These are phyloP conservation scores for Dichetophora obliterata DNA, from an alignment of 2,888 invertebrate species.

Conservation along the genomic window DNA sequence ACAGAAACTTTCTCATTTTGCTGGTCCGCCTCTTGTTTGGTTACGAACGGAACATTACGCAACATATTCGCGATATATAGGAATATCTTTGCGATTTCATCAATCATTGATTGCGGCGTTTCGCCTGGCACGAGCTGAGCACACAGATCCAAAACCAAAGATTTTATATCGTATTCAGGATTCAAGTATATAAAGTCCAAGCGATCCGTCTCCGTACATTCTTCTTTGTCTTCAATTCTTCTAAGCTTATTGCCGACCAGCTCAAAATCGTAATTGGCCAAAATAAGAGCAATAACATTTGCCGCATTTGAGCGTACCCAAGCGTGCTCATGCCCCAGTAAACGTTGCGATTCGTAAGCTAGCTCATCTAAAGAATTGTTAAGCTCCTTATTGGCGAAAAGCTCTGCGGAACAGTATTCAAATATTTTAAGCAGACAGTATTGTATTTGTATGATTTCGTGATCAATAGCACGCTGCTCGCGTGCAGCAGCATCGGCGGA, in stretches of 20 bases:
- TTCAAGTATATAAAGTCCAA: slow-evolving; percentile 76
- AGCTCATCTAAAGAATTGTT: slow-evolving; percentile 71
- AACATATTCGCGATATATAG: slow-evolving; percentile 79
- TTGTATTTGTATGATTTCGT: slow-evolving; percentile 81
- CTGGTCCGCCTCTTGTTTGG: slow-evolving; percentile 57
- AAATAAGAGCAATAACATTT: slow-evolving; percentile 81
- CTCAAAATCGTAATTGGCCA: slow-evolving; percentile 76
- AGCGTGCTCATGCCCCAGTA: slow-evolving; percentile 85
- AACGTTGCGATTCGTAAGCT: slow-evolving; percentile 77
- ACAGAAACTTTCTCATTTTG: slow-evolving; percentile 61
- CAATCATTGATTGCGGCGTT: slow-evolving; percentile 80
- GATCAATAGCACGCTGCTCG: slow-evolving; percentile 77
- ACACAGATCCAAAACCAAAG: slow-evolving; percentile 80
- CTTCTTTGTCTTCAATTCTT: slow-evolving; percentile 51
- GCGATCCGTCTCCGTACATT: background rate
- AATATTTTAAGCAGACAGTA: slow-evolving; percentile 80
- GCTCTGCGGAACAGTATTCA: slow-evolving; percentile 74
- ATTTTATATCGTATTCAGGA: slow-evolving; percentile 75
- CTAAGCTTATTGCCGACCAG: slow-evolving; percentile 73
- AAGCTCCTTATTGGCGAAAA: slow-evolving; percentile 68
- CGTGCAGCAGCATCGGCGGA: slow-evolving; percentile 66
- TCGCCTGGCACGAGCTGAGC: slow-evolving; percentile 79
- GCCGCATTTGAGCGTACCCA: slow-evolving; percentile 87
- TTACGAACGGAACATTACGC: slow-evolving; percentile 70
- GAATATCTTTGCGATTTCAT: slow-evolving; percentile 79